Evolutionary conservation across 1,140 invertebrate genomes (phyloP), one percentile per base, ranked within the genome.

Genomic region (Wasmannia auropunctata): DNA sequence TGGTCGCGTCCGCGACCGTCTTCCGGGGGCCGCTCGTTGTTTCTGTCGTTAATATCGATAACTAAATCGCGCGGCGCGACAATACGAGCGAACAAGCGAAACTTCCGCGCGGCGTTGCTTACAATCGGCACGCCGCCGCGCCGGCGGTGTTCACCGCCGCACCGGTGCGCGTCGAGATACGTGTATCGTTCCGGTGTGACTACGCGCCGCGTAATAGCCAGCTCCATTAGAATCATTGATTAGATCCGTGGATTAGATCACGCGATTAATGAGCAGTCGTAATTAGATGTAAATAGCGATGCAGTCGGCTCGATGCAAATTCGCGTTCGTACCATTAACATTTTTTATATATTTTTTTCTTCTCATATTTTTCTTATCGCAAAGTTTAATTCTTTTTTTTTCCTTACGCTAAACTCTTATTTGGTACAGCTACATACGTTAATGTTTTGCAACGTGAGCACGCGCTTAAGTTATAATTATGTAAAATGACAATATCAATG

Each of bases 21-120:
- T 43, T 43, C 10, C 40, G 43, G 51, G 58, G 63, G 54, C 80
- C 90, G 90, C 69, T 85, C 76, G n/a, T 74, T 51, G 58, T 77
- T 63, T 84, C 72, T 60, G 28, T 54, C 69, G 86, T 49, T 56
- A 74, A 86, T 67, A 65, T 4, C n/a, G 69, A 25, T 46, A 81
- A 72, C 63, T 56, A 79, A 46, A 72, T 43, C 85, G 69, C 70
- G 58, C 43, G 56, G 65, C 31, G 60, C 63, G 74, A 65, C 43
- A 62, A 62, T 72, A 67, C 67, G n/a, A n/a, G n/a, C 43, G 19
- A 40, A 25, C 56, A 28, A 43, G 46, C 74, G 69, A 65, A 88
- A 70, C 40, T 43, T 70, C 49, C 25, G 65, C 51, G 34, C 7
- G 8, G 43, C 10, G n/a, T 51, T 40, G 16, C 34, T n/a, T 7